A percentile compares a stretch with the other conserved stretches of the same genome.
These are phyloP conservation scores for Miichthys miiuy DNA, from an alignment of 2,797 vertebrate genomes.

Conservation along the genomic window DNA sequence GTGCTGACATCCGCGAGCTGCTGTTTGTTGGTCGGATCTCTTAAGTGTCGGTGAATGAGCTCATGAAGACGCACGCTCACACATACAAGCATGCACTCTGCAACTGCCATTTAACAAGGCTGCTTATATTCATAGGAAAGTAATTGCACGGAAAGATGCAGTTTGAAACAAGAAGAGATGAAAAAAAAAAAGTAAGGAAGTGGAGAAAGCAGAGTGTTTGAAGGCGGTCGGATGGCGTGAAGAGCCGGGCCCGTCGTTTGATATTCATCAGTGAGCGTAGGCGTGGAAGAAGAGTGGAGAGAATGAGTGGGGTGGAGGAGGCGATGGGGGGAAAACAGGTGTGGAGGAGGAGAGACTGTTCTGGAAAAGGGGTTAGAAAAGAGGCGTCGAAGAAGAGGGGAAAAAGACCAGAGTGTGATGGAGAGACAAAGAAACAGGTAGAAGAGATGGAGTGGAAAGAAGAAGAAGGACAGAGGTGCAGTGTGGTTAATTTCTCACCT, in stretches of 20 bases:
- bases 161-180: conserved; percentile 70
- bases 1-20: conserved; percentile 76
- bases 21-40: conserved; percentile 67
- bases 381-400: conserved; percentile 28
- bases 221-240: conserved; percentile 65
- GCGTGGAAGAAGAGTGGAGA: conserved; percentile 61
- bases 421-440: not conserved
- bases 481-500: conserved; percentile 87
- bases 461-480: conserved; percentile 83
- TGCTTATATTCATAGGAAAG: conserved; percentile 75
- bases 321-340: conserved; percentile 59
- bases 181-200: conserved; percentile 79
- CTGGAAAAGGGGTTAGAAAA: conserved; percentile 30
- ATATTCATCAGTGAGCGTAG: conserved; percentile 87
- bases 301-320: conserved; percentile 37
- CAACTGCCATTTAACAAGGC: conserved; percentile 62
- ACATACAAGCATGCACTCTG: conserved; percentile 22
- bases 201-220: conserved; percentile 71
- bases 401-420: conserved; percentile 42
- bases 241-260: conserved; percentile 87
- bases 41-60: conserved; percentile 74
- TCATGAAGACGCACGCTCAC: conserved; percentile 49
- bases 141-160: conserved; percentile 66
- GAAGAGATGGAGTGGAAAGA: conserved; percentile 50
- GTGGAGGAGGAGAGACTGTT: conserved; percentile 37